Conservation (phyloP, 2,888 invertebrate species). For the Tachina fera region DNA sequence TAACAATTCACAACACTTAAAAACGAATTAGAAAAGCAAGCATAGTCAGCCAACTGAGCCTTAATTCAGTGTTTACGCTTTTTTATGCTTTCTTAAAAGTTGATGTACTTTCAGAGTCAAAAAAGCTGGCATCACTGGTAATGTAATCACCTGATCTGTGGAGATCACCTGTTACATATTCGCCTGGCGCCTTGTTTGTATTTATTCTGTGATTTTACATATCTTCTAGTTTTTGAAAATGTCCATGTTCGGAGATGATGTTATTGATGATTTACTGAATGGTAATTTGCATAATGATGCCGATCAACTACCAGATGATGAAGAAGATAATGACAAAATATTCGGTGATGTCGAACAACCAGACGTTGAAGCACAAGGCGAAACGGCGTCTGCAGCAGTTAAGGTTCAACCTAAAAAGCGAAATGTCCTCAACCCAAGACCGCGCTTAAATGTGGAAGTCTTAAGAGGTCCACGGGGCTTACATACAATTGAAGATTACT, state of each 20-base stretch:
- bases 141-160: too few species aligned
- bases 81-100: too few species aligned
- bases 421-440: conserved; percentile 86
- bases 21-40: too few species aligned
- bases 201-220: background rate
- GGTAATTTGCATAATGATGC: conserved; percentile 76
- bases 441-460: conserved; percentile 87
- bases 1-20: too few species aligned
- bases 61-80: too few species aligned
- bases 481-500: conserved; percentile 90
- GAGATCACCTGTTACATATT: too few species aligned
- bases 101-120: too few species aligned
- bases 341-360: conserved; percentile 80
- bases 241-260: conserved; percentile 79
- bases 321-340: conserved; percentile 76
- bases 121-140: too few species aligned
- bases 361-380: conserved; percentile 83
- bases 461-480: conserved; percentile 91
- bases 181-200: background rate
- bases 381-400: conserved; percentile 79
- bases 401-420: conserved; percentile 84
- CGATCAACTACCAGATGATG: conserved; percentile 84
- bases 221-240: conserved; percentile 62
- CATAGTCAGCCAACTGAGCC: too few species aligned
- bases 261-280: conserved; percentile 79